Evolutionary conservation across 1,140 invertebrate genomes (phyloP).

Genomic region (Polyergus mexicanus): DNA sequence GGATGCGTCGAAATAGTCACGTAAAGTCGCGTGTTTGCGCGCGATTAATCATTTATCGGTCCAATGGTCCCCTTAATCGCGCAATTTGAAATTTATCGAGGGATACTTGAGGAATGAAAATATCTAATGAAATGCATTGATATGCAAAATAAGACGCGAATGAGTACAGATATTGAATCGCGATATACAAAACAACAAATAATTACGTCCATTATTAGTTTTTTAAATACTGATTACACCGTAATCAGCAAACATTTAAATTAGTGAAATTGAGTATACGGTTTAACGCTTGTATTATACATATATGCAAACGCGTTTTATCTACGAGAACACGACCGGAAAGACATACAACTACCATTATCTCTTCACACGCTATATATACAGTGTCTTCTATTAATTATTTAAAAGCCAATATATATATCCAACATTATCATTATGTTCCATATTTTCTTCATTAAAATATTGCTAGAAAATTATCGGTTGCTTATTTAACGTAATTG

Average conservation of each 20-base stretch:
- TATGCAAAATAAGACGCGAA: conserved; percentile 47
- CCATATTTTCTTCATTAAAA: neutral
- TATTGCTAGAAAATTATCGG: neutral
- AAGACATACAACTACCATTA: conserved; percentile 1
- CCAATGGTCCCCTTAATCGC: conserved; percentile 35
- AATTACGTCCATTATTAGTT: conserved; percentile 40
- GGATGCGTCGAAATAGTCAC: conserved; percentile 37
- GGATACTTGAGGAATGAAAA: conserved; percentile 16
- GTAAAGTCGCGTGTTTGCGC: conserved; percentile 46
- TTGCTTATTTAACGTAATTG: neutral
- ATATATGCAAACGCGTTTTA: conserved; percentile 37
- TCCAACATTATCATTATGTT: neutral
- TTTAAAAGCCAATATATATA: neutral
- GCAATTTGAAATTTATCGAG: conserved; percentile 44
- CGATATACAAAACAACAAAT: conserved; percentile 30
- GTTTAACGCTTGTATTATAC: neutral
- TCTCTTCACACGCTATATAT: neutral
- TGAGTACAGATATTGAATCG: conserved; percentile 29
- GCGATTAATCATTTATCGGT: conserved; percentile 54
- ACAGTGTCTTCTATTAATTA: neutral
- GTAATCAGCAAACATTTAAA: conserved; percentile 51
- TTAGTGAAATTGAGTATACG: neutral
- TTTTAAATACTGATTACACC: conserved; percentile 56
- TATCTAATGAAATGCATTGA: conserved; percentile 60
- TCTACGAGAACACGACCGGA: conserved; percentile 16